Percentiles rank a stretch among this genome's conserved stretches.
Evolutionary conservation across 2,113 vertebrate species (phyloP).

Genomic region (Indri indri): DNA sequence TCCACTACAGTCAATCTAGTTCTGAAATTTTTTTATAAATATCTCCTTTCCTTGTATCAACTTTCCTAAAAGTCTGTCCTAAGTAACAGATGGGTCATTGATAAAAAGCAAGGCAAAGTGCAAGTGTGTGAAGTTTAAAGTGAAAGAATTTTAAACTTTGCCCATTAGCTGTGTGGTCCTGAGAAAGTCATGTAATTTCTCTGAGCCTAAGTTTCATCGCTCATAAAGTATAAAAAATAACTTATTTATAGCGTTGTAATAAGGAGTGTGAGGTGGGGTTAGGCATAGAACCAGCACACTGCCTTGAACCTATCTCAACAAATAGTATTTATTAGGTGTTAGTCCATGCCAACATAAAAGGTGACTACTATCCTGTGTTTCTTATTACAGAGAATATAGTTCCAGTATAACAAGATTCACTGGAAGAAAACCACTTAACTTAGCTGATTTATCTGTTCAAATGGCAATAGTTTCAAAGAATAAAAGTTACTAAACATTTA

Average conservation of each 20-base stretch:
- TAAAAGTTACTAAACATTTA: neutral
- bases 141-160: neutral
- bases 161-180: neutral
- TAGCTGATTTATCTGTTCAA: neutral
- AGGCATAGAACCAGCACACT: neutral
- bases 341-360: neutral
- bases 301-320: neutral
- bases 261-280: neutral
- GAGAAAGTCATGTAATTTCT: neutral
- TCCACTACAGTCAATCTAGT: neutral
- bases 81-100: neutral
- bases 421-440: neutral
- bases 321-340: neutral
- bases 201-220: neutral
- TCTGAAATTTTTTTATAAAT: neutral
- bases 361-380: neutral
- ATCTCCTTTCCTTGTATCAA: neutral
- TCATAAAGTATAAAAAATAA: neutral
- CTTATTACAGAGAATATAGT: neutral
- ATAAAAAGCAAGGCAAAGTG: neutral
- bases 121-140: neutral
- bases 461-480: neutral
- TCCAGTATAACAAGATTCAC: neutral
- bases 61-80: neutral
- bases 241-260: neutral